phyloP scores from a whole-genome alignment of 2,797 vertebrate species.

The Tolypeutes matacus region DNA sequence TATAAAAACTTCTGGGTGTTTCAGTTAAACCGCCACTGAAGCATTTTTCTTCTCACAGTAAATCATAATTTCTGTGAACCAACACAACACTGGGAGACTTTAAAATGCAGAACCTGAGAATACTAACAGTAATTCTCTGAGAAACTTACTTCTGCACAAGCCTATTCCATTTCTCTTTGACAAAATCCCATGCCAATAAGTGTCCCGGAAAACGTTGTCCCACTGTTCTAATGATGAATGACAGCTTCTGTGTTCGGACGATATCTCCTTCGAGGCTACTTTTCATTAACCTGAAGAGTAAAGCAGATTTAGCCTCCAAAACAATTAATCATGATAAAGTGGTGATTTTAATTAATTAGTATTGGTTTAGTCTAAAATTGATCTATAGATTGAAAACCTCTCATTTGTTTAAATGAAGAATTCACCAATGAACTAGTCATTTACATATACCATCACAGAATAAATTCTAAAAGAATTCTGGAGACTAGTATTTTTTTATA shows the following conservation, averaged over 20 bases:
- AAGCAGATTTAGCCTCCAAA: conserved; percentile 65
- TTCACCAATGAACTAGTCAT: background rate
- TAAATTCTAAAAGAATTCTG: conserved; percentile 42
- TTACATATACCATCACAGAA: conserved; percentile 37
- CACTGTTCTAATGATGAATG: conserved; percentile 90
- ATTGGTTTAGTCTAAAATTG: background rate
- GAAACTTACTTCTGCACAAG: conserved; percentile 94
- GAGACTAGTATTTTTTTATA: conserved; percentile 27
- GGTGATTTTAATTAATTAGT: conserved; percentile 13
- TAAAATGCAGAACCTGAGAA: conserved; percentile 10
- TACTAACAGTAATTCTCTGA: background rate
- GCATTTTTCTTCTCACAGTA: conserved; percentile 20
- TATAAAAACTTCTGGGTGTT: background rate
- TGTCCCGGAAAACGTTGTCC: conserved; percentile 91
- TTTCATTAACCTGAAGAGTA: conserved; percentile 92
- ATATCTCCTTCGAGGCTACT: conserved; percentile 89
- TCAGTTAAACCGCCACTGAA: background rate
- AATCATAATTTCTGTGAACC: background rate
- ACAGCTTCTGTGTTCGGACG: conserved; percentile 94
- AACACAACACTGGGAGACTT: background rate
- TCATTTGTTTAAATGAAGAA: conserved; percentile 23
- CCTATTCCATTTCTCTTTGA: conserved; percentile 96
- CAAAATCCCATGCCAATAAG: conserved; percentile 96
- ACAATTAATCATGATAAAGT: conserved; percentile 16
- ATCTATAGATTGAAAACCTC: background rate